Percentiles rank a stretch among this genome's conserved stretches.
Evolutionary conservation across 2,113 vertebrate genomes (phyloP).

Genomic region (Alosa alosa): DNA sequence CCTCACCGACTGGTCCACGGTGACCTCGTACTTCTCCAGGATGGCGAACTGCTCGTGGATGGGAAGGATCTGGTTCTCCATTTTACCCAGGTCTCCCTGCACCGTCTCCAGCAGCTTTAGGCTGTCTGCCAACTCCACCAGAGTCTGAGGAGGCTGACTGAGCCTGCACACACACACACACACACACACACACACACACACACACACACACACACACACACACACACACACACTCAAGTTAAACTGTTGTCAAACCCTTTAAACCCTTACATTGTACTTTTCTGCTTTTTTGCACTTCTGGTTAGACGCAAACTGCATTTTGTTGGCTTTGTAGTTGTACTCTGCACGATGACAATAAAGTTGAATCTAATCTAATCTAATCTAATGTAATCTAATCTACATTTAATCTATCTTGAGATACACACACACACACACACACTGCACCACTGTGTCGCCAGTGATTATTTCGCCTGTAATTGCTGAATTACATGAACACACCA

Average conservation of each 20-base stretch:
- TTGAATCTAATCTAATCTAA: too few relatives aligned
- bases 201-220: slow-evolving; percentile 30
- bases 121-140: slow-evolving; percentile 74
- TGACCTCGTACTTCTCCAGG: slow-evolving; percentile 83
- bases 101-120: slow-evolving; percentile 75
- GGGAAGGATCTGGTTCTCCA: slow-evolving; percentile 75
- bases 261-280: too few relatives aligned
- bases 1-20: slow-evolving; percentile 73
- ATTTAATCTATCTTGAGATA: too few relatives aligned
- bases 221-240: slow-evolving; percentile 29
- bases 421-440: slow-evolving; percentile 21
- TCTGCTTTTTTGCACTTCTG: too few relatives aligned
- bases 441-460: too few relatives aligned
- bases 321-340: too few relatives aligned
- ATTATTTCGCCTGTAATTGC: too few relatives aligned
- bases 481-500: background rate
- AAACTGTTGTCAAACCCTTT: too few relatives aligned
- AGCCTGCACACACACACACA: slow-evolving; percentile 64
- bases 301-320: too few relatives aligned
- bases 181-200: slow-evolving; percentile 22
- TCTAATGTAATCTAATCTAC: too few relatives aligned
- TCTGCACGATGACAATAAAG: too few relatives aligned
- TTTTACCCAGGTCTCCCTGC: slow-evolving; percentile 67
- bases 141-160: slow-evolving; percentile 69
- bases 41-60: slow-evolving; percentile 86